Base-by-base conservation (phyloP, 2,797 vertebrate genomes). In the Eospalax fontanierii region DNA sequence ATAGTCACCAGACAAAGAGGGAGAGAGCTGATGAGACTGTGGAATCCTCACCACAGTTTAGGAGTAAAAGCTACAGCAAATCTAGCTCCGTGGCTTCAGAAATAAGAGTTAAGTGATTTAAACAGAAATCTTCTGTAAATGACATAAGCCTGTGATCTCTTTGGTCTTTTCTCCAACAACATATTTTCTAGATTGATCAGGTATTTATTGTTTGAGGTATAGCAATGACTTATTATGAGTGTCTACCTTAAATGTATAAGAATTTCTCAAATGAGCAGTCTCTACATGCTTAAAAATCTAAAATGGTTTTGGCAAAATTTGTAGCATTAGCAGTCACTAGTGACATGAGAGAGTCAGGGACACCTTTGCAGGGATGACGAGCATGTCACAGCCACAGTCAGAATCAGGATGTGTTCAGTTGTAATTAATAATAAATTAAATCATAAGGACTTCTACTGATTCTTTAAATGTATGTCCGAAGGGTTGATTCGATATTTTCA, bases 41-140 rank as follows among this genome's bases (percentile, higher is more conserved):
- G 22, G 46, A 59, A 83, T n/a, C 28, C 8, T 50, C 28, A 15
- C 4, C 54, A 85, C 46, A 59, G 15, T 73, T 30, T 33, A 50
- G 57, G 26, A 40, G 54, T 95, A 91, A 86, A 12, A 22, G 22
- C 89, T 83, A 54, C 15, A 84, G 66, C 76, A 79, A 92, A 82
- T 89, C 28, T 89, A 91, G 65, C 12, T 63, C 59, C 8, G 83
- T 79, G 83, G 78, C n/a, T 94, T 76, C 4, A 28, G 85, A 91
- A 80, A 26, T 85, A 85, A 66, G 79, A 63, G 26, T 74, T 85
- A 89, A 83, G 15, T 54, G 71, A 85, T 43, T 93, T 87, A 87
- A 85, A 54, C 57, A 5, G 50, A 95, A 90, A 46, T 96, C 84
- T 66, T 87, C 89, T 86, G 38, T 80, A 87, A 90, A 90, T 94